Evolutionary conservation across 2,113 vertebrate species (phyloP), one percentile per base, ranked within the genome.

Genomic region (Pelecanoides urinatrix): DNA sequence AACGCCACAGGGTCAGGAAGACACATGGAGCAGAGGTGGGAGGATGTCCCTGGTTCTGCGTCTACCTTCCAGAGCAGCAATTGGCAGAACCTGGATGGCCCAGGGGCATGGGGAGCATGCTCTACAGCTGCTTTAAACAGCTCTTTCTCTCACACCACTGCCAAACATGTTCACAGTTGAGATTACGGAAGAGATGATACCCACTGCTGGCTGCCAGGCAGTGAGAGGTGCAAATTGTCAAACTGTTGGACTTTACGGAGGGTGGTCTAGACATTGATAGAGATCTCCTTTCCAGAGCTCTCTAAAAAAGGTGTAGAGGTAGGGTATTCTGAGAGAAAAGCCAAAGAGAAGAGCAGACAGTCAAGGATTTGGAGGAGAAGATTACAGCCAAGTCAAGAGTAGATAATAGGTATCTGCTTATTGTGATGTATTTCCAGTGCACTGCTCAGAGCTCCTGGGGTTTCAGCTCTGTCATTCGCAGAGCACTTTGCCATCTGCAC

Each of bases 401-500:
- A 97, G 78, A 90, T 80, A 97, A 92, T 80, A 86, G 77, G 68
- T 85, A 59, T 91, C 93, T 90, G 66, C 47, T 81, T 71, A 63
- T 13, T 65, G 86, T 45, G 62, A 79, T 94, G 62, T 82, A 79
- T 90, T 63, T 59, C 38, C 62, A 88, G 47, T 11, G 71, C 25
- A 47, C 25, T 86, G 77, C 92, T 96, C 34, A 14, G 91, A 80
- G 78, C 96, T 96, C 88, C 86, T 87, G 95, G 87, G 90, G 40
- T 96, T 94, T 87, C 94, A 61, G 72, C 78, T 95, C 63, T 96
- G 86, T 96, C 94, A 90, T 80, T 92, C 26, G 17, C 59, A 75
- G 93, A 96, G 77, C 81, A 47, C 85, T 96, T 93, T 91, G 72
- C 96, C 96, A 96, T 96, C 92, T 97, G 94, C 82, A 79, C 70